Evolutionary conservation across 1,140 invertebrate genomes (phyloP).

Genomic region (Samia ricini): DNA sequence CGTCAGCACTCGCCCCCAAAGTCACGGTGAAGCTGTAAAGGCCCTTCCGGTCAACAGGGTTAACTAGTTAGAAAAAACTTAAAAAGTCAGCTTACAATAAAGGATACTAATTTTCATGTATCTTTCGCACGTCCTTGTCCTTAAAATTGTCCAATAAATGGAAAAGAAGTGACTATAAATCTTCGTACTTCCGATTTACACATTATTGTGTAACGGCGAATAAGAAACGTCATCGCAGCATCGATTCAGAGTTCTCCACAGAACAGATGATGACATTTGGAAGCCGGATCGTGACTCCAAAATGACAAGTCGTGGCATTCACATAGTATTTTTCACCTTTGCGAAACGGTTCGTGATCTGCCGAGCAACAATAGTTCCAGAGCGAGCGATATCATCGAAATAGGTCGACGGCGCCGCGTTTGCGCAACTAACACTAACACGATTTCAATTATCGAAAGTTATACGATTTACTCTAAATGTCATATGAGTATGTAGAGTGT

Average conservation of each 20-base stretch:
- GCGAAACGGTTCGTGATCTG: slow-evolving; percentile 67
- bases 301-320: slow-evolving; percentile 75
- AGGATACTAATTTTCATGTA: no score
- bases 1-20: no score
- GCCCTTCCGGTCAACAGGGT: no score
- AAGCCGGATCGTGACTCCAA: slow-evolving; percentile 54
- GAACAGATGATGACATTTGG: slow-evolving; percentile 39
- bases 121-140: no score
- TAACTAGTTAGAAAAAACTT: no score
- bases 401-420: slow-evolving; percentile 30
- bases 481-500: not conserved
- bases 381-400: slow-evolving; percentile 45
- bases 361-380: slow-evolving; percentile 42
- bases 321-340: slow-evolving; percentile 71
- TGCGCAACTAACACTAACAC: slow-evolving; percentile 30
- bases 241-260: slow-evolving; percentile 19
- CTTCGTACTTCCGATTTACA: no score
- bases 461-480: not conserved
- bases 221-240: not conserved
- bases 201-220: not conserved
- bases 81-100: no score
- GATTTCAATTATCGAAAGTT: slow-evolving; percentile 7
- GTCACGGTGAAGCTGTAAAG: no score
- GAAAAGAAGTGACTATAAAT: no score
- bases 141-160: no score